Conservation (phyloP, 2,113 vertebrate species). For the Forbesichthys agassizii region DNA sequence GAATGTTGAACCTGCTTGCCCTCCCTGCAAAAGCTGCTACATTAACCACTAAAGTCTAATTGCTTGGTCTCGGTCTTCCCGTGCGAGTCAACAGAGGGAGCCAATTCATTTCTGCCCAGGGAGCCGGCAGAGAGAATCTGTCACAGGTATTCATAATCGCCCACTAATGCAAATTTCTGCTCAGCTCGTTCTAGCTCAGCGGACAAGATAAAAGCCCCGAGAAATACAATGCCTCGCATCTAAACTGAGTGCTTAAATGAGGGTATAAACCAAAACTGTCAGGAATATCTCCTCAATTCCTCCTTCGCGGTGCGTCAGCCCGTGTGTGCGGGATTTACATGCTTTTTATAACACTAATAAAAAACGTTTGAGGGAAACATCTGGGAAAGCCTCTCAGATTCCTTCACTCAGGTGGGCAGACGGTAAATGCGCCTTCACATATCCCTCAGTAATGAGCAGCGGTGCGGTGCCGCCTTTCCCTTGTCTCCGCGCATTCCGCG, state of each 20-base stretch:
- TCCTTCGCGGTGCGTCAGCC: slow-evolving; percentile 63
- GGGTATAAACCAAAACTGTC: slow-evolving; percentile 79
- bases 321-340: slow-evolving; percentile 65
- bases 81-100: slow-evolving; percentile 74
- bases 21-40: slow-evolving; percentile 76
- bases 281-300: slow-evolving; percentile 67
- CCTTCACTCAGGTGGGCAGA: slow-evolving; percentile 62
- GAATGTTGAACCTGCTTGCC: slow-evolving; percentile 76
- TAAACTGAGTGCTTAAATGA: slow-evolving; percentile 77
- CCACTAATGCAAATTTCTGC: slow-evolving; percentile 80
- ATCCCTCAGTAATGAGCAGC: slow-evolving; percentile 70
- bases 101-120: slow-evolving; percentile 79
- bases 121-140: slow-evolving; percentile 76
- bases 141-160: slow-evolving; percentile 83
- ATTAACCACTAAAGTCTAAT: slow-evolving; percentile 82
- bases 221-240: slow-evolving; percentile 76
- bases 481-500: slow-evolving; percentile 52
- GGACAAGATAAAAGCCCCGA: slow-evolving; percentile 78
- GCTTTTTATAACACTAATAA: slow-evolving; percentile 67
- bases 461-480: slow-evolving; percentile 52
- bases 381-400: slow-evolving; percentile 64
- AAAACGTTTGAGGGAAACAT: slow-evolving; percentile 62
- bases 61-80: slow-evolving; percentile 79
- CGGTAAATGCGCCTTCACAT: slow-evolving; percentile 61
- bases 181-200: slow-evolving; percentile 68